Base-by-base conservation (phyloP, 2,888 invertebrate genomes). In the Iselma pallidipennis region DNA sequence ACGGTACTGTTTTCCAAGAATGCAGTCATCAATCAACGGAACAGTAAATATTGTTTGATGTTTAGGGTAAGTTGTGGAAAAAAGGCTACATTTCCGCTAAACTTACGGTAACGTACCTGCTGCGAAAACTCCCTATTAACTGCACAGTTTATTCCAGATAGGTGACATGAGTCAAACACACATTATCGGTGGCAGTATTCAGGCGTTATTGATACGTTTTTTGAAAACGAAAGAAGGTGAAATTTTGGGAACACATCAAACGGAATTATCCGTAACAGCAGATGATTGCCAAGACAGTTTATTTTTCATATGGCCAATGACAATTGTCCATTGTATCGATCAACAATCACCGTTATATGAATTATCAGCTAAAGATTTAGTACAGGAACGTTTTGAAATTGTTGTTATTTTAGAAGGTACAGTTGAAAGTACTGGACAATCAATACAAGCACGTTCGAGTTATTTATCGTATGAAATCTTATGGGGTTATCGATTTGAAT, bases 281-380 rank as follows among this genome's bases (percentile, higher is more conserved):
- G 92, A 95, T 74, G 91, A 90, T 28, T 91, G 92, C 68, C 89
- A 90, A 59, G 90, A 92, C 19, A 85, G 89, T 66, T 84, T 96
- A 4, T 96, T 98, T 82, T 92, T 97, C 75, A 90, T 96, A 61
- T 98, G 97, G 97, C 98, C 98, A 0, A 87, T 94, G 74, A 90
- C 94, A 9, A 89, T 96, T 31, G 90, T 93, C 33, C 98, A 98
- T 79, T 86, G 87, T 55, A 96, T 98, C 71, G 90, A 94, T 78
- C 86, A 85, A 56, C 81, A 81, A 0, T 95, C 94, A 71, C 97
- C 98, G 0, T 86, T 98, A 16, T 96, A 91, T 82, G 86, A 88
- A 68, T 87, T 96, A 82, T 91, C 93, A 4, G 94, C 95, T 0
- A 90, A 92, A 49, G 95, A 96, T 80, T 85, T 96, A 73, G 85